Evolutionary conservation across 1,140 invertebrate species (phyloP).

Genomic region (Riptortus pedestris): DNA sequence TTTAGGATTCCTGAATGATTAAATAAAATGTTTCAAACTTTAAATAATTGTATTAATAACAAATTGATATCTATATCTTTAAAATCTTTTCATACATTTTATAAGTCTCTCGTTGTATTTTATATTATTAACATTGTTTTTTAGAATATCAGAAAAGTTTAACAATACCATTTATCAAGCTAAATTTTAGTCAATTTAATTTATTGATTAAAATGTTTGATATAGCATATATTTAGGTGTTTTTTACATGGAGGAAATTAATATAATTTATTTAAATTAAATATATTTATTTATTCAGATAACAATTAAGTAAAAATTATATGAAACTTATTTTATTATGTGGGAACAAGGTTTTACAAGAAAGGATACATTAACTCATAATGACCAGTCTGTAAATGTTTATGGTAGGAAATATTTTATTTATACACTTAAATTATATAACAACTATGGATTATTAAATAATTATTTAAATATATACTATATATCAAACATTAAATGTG

Average conservation of each 20-base stretch:
- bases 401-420: not conserved
- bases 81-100: not conserved
- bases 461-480: not conserved
- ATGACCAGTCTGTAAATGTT: not conserved
- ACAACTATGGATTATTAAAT: not conserved
- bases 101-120: conserved; percentile 10
- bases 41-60: conserved; percentile 7
- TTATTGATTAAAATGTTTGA: conserved; percentile 5
- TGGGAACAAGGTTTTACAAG: not conserved
- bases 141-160: conserved; percentile 7
- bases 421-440: not conserved
- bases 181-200: not conserved
- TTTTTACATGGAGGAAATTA: not conserved
- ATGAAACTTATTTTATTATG: not conserved
- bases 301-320: not conserved
- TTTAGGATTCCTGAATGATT: not conserved
- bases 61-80: conserved; percentile 10
- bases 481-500: not conserved
- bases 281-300: not conserved
- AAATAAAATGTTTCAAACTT: not conserved
- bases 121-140: not conserved
- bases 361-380: not conserved
- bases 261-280: not conserved
- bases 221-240: not conserved
- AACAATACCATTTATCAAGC: not conserved